These are phyloP conservation scores for Tetragnatha montana DNA, from an alignment of 2,888 invertebrate species.

Conservation along the genomic window DNA sequence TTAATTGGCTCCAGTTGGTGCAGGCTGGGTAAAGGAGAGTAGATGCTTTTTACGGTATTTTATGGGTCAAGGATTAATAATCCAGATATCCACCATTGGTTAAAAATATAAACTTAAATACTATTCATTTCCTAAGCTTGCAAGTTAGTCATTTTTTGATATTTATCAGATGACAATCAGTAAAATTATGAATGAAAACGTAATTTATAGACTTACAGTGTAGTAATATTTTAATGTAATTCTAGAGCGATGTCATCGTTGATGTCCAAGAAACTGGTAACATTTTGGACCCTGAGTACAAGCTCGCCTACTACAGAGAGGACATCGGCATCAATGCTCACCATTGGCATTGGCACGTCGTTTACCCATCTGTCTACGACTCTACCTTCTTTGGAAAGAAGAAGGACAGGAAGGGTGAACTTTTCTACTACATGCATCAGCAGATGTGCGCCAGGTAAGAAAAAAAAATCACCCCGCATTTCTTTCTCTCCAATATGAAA, in stretches of 20 bases:
- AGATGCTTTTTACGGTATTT: no score
- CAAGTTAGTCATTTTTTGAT: no score
- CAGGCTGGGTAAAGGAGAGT: no score
- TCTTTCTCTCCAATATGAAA: background rate
- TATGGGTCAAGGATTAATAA: no score
- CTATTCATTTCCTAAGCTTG: no score
- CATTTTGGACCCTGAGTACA: slow-evolving; percentile 85
- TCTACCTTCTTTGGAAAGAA: slow-evolving; percentile 78
- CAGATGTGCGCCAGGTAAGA: slow-evolving; percentile 74
- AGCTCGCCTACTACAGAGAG: slow-evolving; percentile 83
- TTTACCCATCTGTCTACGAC: slow-evolving; percentile 82
- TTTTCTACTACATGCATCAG: slow-evolving; percentile 82
- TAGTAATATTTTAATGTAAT: background rate
- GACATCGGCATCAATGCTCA: slow-evolving; percentile 83
- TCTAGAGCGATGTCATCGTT: slow-evolving; percentile 50
- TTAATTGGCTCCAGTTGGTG: no score
- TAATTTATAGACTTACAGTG: no score
- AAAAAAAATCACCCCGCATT: background rate
- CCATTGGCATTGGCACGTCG: slow-evolving; percentile 81
- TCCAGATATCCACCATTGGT: no score
- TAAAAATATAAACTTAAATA: no score
- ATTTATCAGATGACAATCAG: no score
- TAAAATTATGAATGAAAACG: no score
- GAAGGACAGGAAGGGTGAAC: slow-evolving; percentile 82
- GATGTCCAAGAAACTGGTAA: slow-evolving; percentile 82